Base-by-base conservation (phyloP, 2,113 vertebrate species). In the Synodontis membranacea region DNA sequence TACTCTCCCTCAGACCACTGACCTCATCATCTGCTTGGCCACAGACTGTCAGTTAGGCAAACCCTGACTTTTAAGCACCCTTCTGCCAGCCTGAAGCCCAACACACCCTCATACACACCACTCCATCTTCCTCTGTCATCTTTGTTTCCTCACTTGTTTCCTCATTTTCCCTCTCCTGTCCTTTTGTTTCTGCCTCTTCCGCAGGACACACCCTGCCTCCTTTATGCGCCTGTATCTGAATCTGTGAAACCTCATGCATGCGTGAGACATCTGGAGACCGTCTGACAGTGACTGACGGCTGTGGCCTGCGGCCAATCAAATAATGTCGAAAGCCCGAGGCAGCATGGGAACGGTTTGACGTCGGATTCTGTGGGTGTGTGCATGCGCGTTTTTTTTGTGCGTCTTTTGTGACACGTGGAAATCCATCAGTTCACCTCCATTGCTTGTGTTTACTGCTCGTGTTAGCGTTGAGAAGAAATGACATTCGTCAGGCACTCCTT, bases 211-310 rank as follows among this genome's bases (percentile, higher is more conserved):
- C 64, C 66, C 52, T 86, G 21, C 23, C 48, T 52, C 50, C 60
- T 54, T 81, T 81, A 58, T 81, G 52, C 17, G 10, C 54, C 66
- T 66, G 74, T 48, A 37, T 83, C 48, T 1, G 50, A 50, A 86
- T 52, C 34, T 72, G 28, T n/a, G 25, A 70, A 70, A 52, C 50
- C 28, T 56, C 54, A 58, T 46, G 48, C 37, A 25, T 72, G 66
- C 54, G 64, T 46, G 48, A 86, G 39, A 52, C 37, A 34, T 79
- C 74, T 50, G 84, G 56, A 85, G 44, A 78, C 54, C 2, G 7
- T 10, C 54, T 76, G 83, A 85, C 84, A 79, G 58, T 85, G 74
- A 85, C 60, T 79, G 84, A 85, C 46, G 31, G 58, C 75, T 80
- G n/a, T 85, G 75, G 58, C 84, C 58, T 25, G 58, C 46, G 68